A percentile compares a stretch with the other conserved stretches of the same genome.
Conservation (phyloP, 2,113 vertebrate species). For the Colossoma macropomum region DNA sequence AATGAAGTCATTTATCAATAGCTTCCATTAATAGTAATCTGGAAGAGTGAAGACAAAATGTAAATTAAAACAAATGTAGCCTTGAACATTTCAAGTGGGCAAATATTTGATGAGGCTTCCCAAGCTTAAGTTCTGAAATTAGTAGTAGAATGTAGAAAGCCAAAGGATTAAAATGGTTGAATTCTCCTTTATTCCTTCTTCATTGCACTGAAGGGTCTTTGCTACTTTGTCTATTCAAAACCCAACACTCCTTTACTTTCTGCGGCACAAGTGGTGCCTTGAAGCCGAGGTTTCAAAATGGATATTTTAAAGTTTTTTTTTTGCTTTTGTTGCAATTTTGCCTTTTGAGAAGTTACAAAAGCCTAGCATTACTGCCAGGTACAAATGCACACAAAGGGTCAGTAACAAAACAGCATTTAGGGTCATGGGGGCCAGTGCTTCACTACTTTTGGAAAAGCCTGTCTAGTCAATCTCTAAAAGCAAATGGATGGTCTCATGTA, state of each 20-base stretch:
- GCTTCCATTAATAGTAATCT: background rate
- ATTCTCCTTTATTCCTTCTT: too few relatives aligned
- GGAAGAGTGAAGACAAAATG: background rate
- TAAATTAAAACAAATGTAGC: too few relatives aligned
- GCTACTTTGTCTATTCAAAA: background rate
- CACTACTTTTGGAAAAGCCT: background rate
- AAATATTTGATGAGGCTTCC: too few relatives aligned
- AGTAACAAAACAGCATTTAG: background rate
- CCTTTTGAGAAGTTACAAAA: background rate
- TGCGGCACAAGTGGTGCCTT: background rate
- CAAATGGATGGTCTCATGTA: background rate
- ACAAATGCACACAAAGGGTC: background rate
- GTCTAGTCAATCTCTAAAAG: background rate
- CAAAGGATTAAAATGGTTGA: background rate
- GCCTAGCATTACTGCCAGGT: background rate
- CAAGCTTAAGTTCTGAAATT: background rate
- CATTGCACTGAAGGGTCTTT: too few relatives aligned
- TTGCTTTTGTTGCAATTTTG: background rate
- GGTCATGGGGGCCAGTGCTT: background rate
- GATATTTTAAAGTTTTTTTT: background rate
- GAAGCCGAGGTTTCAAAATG: background rate
- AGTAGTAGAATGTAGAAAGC: background rate
- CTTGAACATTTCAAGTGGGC: too few relatives aligned
- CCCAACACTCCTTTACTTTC: background rate
- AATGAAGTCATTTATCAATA: background rate